These are phyloP conservation scores for Heteromurus nitidus DNA, from an alignment of 2,888 invertebrate species.

Conservation along the genomic window DNA sequence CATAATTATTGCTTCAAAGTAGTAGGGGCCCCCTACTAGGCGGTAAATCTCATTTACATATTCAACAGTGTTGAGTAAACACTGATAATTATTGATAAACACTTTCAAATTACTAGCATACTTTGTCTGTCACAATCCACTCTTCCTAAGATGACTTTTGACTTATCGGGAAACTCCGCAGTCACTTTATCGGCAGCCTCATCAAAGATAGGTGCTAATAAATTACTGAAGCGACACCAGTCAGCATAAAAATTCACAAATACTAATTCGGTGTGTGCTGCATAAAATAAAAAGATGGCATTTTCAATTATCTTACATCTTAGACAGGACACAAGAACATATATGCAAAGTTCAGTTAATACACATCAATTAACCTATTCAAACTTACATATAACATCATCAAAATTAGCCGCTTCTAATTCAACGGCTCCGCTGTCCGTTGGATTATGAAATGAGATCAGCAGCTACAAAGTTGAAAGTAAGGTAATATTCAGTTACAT, in stretches of 20 bases:
- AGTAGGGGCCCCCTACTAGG: too few species aligned
- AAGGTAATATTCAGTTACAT: too few species aligned
- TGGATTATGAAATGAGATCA: conserved; percentile 82
- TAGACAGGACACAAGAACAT: too few species aligned
- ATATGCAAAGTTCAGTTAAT: too few species aligned
- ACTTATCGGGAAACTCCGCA: conserved; percentile 82
- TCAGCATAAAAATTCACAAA: conserved; percentile 99
- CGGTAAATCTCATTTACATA: too few species aligned
- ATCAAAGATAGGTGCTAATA: conserved; percentile 96
- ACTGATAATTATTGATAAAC: too few species aligned
- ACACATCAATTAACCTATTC: neutral
- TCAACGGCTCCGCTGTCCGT: conserved; percentile 88
- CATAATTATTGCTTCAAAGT: neutral
- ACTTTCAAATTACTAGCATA: conserved; percentile 74
- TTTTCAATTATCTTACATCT: too few species aligned
- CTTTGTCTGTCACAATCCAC: conserved; percentile 97
- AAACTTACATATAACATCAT: conserved; percentile 87
- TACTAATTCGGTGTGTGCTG: conserved; percentile 96
- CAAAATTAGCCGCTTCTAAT: conserved; percentile 87
- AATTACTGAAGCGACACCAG: conserved; percentile 98
- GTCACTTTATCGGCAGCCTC: conserved; percentile 93
- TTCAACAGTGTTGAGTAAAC: too few species aligned
- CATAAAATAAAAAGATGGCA: conserved; percentile 76
- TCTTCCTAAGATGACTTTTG: conserved; percentile 92
- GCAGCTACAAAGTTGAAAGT: conserved; percentile 76